These are phyloP conservation scores for Geopemphigus sp. DNA, from an alignment of 1,140 invertebrate species.

Conservation along the genomic window DNA sequence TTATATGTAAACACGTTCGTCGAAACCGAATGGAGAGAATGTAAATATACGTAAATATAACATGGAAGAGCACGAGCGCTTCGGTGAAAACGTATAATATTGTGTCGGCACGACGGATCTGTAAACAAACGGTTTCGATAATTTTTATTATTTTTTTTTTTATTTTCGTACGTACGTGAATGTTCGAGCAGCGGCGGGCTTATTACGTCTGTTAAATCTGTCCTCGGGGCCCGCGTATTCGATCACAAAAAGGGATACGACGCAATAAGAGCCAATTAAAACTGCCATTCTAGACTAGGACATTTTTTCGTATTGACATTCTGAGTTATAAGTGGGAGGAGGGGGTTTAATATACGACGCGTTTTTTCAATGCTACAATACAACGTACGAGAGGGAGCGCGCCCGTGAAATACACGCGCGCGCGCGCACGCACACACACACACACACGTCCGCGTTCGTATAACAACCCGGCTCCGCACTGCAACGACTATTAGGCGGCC, in stretches of 20 bases:
- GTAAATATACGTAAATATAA: no score
- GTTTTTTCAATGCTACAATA: background rate
- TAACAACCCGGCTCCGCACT: background rate
- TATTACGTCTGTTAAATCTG: slow-evolving; percentile 47
- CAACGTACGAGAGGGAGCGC: slow-evolving; percentile 12
- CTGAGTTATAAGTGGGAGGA: background rate
- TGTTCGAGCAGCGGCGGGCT: background rate
- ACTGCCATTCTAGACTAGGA: slow-evolving; percentile 41
- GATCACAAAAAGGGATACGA: slow-evolving; percentile 21
- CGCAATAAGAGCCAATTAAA: slow-evolving; percentile 46
- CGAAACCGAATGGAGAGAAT: no score
- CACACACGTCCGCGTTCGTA: background rate
- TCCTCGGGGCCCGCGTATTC: slow-evolving; percentile 16
- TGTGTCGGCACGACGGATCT: background rate
- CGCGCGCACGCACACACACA: background rate
- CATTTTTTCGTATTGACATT: slow-evolving; percentile 42
- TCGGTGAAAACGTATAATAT: background rate
- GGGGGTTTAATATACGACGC: slow-evolving; percentile 13
- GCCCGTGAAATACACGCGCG: background rate
- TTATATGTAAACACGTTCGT: no score
- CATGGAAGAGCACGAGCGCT: no score
- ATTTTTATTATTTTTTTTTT: background rate
- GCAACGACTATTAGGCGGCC: slow-evolving; percentile 30
- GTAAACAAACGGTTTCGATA: slow-evolving; percentile 12
- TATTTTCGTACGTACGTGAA: background rate